Conservation (phyloP, 2,888 invertebrate genomes). For the Pammene aurita region DNA sequence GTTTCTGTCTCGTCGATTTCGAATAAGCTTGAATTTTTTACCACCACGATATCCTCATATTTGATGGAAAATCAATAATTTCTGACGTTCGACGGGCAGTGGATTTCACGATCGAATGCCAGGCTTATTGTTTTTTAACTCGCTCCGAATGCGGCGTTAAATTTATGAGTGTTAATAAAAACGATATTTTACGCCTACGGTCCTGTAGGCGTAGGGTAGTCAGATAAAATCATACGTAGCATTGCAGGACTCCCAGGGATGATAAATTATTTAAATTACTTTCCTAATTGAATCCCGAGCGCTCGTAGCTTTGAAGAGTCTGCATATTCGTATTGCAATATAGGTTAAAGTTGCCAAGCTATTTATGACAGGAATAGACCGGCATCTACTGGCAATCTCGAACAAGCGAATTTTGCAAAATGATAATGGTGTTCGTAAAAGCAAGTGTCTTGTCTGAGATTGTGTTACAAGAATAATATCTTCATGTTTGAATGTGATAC, state of each 20-base stretch:
- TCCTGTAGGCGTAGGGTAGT: conserved; percentile 17
- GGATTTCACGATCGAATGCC: conserved; percentile 27
- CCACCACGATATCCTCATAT: conserved; percentile 3
- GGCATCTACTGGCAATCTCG: too few species aligned
- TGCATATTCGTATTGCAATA: not conserved
- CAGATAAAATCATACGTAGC: conserved; percentile 16
- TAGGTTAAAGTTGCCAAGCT: too few species aligned
- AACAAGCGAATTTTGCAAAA: too few species aligned
- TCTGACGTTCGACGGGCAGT: conserved; percentile 12
- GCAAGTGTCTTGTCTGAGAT: too few species aligned
- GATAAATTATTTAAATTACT: conserved; percentile 29
- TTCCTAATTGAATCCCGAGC: conserved; percentile 11
- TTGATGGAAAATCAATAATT: conserved; percentile 30
- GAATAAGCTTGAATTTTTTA: conserved; percentile 4
- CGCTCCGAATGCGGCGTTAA: conserved; percentile 1
- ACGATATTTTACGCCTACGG: conserved; percentile 32
- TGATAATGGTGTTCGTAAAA: too few species aligned
- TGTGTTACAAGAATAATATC: too few species aligned
- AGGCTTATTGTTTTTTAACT: conserved; percentile 27
- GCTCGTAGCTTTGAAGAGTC: not conserved
- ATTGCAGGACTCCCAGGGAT: conserved; percentile 28
- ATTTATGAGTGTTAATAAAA: conserved; percentile 47
- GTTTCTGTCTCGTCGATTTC: not conserved
- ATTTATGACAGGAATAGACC: too few species aligned
- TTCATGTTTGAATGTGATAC: not conserved